Percentiles rank a stretch among this genome's conserved stretches.
These are phyloP conservation scores for Tragelaphus imberbis DNA, from an alignment of 2,113 vertebrate genomes.

Conservation along the genomic window DNA sequence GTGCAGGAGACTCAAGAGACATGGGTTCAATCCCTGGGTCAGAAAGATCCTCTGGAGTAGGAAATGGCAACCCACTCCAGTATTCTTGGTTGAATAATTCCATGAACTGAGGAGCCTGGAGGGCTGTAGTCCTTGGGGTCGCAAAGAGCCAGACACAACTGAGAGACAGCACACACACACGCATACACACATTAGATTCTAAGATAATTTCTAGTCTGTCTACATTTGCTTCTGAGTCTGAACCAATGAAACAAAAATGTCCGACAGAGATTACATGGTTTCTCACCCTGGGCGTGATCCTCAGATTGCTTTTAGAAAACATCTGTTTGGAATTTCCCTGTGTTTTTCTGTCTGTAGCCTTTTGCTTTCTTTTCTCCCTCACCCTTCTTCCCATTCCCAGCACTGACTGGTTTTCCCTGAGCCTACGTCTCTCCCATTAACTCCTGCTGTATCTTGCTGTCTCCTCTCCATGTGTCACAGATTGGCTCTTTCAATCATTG, in stretches of 20 bases:
- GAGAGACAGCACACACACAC: background rate
- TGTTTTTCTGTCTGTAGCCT: background rate
- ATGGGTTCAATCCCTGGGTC: background rate
- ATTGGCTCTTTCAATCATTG: slow-evolving; percentile 71
- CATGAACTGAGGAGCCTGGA: background rate
- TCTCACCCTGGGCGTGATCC: background rate
- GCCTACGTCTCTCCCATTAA: slow-evolving; percentile 71
- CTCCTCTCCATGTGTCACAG: slow-evolving; percentile 74
- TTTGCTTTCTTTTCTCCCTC: slow-evolving; percentile 36
- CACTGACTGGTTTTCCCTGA: slow-evolving; percentile 70
- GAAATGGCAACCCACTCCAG: background rate
- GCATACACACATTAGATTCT: background rate
- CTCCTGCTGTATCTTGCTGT: slow-evolving; percentile 66
- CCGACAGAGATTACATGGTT: background rate
- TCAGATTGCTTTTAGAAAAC: background rate
- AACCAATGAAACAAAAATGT: background rate
- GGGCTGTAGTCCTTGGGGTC: background rate
- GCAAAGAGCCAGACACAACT: background rate
- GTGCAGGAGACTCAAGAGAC: background rate
- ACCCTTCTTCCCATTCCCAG: slow-evolving; percentile 45
- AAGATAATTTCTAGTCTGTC: rapidly evolving
- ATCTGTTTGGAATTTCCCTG: background rate
- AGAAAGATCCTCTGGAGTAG: background rate
- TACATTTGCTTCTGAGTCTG: background rate
- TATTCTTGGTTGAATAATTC: background rate